Evolutionary conservation across 2,888 invertebrate genomes (phyloP), one percentile per base, ranked within the genome.

Genomic region (Dysmachus trigonus): DNA sequence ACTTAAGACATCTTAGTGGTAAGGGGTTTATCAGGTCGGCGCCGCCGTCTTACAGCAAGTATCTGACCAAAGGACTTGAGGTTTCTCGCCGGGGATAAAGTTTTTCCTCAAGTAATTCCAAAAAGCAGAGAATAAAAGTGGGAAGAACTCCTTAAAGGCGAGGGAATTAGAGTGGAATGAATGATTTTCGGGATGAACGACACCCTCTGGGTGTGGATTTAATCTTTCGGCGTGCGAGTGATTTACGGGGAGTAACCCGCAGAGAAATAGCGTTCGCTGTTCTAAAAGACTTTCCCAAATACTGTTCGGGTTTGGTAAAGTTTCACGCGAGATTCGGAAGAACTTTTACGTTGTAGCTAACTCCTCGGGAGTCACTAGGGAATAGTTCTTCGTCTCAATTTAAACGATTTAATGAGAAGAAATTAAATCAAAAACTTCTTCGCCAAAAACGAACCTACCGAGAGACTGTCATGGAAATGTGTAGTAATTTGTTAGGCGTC

Each of bases 161-260:
- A 27, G 33, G 18, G 81, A 62, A 62, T 62, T 82, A 62, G 62
- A 82, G 81, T 35, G 81, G 81, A 82, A 82, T 6, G 81, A 82
- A 82, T 82, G 81, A 82, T 82, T 82, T 62, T 82, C 35, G 33
- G 81, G 81, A 82, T 82, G 62, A 82, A 82, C 81, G 53, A 22
- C 51, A 33, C 33, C 30, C 81, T 62, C 35, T 33, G 62, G 81
- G 62, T 82, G 81, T 35, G 62, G 62, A 82, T 82, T 82, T 62
- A 82, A 82, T 82, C 81, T 82, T 82, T 82, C 33, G 62, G 33
- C 62, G 81, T 62, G 33, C 41, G 53, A 62, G 81, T 62, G 33
- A 82, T 82, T 82, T 82, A 82, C 62, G 81, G 62, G 53, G 22
- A 33, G 62, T 35, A 62, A 62, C 62, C 62, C 62, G 62, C 62